These are phyloP conservation scores for Aptenodytes forsteri DNA, from an alignment of 2,113 vertebrate species.

Conservation along the genomic window DNA sequence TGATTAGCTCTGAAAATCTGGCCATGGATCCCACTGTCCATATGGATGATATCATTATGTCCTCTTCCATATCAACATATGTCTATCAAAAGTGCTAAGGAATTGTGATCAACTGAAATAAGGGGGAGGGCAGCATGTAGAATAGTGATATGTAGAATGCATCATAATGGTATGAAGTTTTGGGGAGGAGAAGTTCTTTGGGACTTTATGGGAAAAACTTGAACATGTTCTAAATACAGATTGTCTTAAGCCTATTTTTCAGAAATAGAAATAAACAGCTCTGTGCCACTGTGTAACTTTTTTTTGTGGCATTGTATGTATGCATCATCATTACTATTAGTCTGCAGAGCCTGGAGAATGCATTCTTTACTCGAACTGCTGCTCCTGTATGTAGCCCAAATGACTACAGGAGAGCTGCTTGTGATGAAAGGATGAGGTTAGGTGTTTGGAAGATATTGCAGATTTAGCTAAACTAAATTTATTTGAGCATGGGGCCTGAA, in stretches of 20 bases:
- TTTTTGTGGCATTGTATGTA: not conserved
- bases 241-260: not conserved
- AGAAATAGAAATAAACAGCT: not conserved
- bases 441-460: not conserved
- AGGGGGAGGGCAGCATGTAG: not conserved
- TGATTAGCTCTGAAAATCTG: constrained; percentile 30
- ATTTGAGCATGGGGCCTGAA: not conserved
- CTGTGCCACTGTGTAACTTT: not conserved
- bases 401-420: not conserved
- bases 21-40: not conserved
- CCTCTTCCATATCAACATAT: constrained; percentile 20
- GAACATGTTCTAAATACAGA: not conserved
- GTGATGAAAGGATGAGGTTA: not conserved
- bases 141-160: not conserved
- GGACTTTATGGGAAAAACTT: not conserved
- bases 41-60: constrained; percentile 3
- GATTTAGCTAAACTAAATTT: not conserved
- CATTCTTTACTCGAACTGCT: not conserved
- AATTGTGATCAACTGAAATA: constrained; percentile 9
- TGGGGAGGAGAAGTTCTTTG: not conserved
- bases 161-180: not conserved
- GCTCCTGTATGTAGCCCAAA: not conserved
- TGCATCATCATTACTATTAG: not conserved
- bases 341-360: not conserved
- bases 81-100: constrained; percentile 30